Base-by-base conservation (phyloP, 2,888 invertebrate genomes). In the Brenthis hecate region DNA sequence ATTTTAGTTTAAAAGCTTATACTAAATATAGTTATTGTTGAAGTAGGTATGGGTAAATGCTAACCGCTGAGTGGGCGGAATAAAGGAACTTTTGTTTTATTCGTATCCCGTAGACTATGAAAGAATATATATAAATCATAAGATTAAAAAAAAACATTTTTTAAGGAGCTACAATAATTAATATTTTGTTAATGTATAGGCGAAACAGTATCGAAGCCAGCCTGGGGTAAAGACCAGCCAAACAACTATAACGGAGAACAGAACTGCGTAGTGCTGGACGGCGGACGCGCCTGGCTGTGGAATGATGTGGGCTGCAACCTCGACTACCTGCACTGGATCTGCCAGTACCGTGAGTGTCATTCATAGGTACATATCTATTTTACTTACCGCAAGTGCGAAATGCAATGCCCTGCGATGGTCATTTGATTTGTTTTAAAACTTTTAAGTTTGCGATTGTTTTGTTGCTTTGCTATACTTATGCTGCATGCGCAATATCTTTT, bases 211-310 rank as follows among this genome's bases (percentile, higher is more conserved):
- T 94, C 94, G 8, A 95, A 95, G 77, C 97, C 97, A 5, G 94
- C 97, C 0, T 98, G 98, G 98, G 98, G 98, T 63, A 97, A 97
- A 83, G 98, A 98, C 81, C 98, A 98, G 82, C 98, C 98, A 0
- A 98, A 98, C 86, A 98, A 98, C 84, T 98, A 98, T 92, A 98
- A 98, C 83, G 98, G 98, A 0, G 97, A 98, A 80, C 98, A 98
- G 85, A 98, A 98, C 85, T 98, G 98, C 88, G 97, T 96, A n/a
- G 98, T 98, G 14, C 91, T 98, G 74, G 98, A 98, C 83, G 98
- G 98, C 0, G 98, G 97, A 0, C 94, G 97, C 61, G 95, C 95
- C 71, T 98, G 98, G 98, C 92, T 96, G 0, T 98, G 98, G 98
- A 98, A 98, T 85, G 98, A 98, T 86, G 98, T 98, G 32, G 98